Evolutionary conservation across 2,888 invertebrate genomes (phyloP).

Genomic region (Magallana nippona): DNA sequence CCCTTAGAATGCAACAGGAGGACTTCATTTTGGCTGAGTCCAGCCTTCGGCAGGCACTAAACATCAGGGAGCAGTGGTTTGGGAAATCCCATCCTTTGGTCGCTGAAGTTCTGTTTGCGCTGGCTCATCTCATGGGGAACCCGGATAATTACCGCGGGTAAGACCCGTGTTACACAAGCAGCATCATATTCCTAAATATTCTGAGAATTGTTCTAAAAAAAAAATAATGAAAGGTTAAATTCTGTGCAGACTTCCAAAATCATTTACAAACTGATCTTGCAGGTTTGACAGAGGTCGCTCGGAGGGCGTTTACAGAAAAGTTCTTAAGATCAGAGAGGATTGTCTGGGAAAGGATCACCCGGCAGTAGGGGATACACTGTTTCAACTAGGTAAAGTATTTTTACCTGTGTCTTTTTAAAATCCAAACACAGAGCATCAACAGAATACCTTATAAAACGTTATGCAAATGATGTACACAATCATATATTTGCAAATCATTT

Average conservation of each 20-base stretch:
- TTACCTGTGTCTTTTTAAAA: neutral
- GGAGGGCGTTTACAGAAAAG: conserved; percentile 66
- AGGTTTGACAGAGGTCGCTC: conserved; percentile 69
- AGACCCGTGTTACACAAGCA: neutral
- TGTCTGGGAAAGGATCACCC: conserved; percentile 68
- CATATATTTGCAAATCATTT: neutral
- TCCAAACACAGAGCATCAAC: neutral
- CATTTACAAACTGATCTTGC: neutral
- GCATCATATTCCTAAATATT: too few relatives aligned
- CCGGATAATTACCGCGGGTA: conserved; percentile 66
- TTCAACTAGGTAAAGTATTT: conserved; percentile 68
- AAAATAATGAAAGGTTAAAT: neutral
- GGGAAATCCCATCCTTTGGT: conserved; percentile 73
- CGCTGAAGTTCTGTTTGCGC: conserved; percentile 69
- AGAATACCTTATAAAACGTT: neutral
- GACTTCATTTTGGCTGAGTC: conserved; percentile 70
- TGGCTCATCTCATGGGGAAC: conserved; percentile 66
- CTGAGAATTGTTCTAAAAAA: too few relatives aligned
- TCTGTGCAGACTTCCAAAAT: neutral
- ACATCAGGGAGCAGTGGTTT: conserved; percentile 69
- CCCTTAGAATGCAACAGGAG: conserved; percentile 62
- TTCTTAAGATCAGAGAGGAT: conserved; percentile 70
- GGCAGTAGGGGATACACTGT: conserved; percentile 68
- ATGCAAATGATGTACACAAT: neutral
- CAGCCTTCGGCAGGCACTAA: conserved; percentile 65